Conservation (phyloP, 2,113 vertebrate genomes). For the Eulacestoma nigropectus region DNA sequence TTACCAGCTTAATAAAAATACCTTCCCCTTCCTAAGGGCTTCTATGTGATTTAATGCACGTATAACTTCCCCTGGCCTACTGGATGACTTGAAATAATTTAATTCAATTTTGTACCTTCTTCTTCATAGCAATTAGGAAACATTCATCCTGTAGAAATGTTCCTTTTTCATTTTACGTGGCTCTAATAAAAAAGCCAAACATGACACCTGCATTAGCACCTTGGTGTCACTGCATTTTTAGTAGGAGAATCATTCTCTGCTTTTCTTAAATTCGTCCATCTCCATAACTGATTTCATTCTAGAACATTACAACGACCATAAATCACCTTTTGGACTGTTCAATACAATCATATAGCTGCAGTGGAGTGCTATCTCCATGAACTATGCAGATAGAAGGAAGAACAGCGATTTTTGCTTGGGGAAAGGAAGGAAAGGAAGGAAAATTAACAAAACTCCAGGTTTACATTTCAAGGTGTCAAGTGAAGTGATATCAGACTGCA, state of each 20-base stretch:
- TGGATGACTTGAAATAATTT: not conserved
- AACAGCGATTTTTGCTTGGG: not conserved
- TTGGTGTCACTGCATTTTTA: not conserved
- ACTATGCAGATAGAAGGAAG: not conserved
- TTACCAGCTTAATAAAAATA: slow-evolving; percentile 15
- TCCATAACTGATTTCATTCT: not conserved
- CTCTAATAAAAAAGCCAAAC: not conserved
- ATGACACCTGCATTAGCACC: fast-evolving
- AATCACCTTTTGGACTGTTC: not conserved
- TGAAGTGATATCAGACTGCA: not conserved
- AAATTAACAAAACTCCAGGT: not conserved
- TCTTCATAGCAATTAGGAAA: not conserved
- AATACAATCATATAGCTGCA: not conserved
- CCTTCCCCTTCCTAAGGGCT: not conserved
- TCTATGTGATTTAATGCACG: not conserved
- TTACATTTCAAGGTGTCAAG: not conserved
- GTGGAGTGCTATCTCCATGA: not conserved
- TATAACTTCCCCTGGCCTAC: not conserved
- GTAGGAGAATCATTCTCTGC: fast-evolving
- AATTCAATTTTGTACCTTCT: not conserved
- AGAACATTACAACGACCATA: not conserved
- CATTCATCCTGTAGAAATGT: not conserved
- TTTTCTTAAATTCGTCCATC: not conserved
- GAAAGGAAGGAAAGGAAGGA: not conserved
- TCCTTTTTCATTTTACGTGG: not conserved